These are phyloP conservation scores for Trachymyrmex septentrionalis DNA, from an alignment of 1,140 invertebrate genomes.

Conservation along the genomic window DNA sequence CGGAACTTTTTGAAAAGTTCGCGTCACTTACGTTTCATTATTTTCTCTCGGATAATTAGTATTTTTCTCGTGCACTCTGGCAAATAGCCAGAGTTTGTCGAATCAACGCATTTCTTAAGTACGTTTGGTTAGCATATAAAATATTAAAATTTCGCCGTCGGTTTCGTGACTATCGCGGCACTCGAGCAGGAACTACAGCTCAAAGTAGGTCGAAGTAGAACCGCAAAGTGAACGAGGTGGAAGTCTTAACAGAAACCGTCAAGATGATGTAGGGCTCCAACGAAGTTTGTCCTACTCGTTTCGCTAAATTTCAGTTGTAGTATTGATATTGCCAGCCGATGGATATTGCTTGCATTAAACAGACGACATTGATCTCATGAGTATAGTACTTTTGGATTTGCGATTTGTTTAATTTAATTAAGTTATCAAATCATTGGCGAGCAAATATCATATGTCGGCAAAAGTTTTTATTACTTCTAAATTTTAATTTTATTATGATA, in stretches of 20 bases:
- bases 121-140: slow-evolving; percentile 65
- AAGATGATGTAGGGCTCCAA: slow-evolving; percentile 60
- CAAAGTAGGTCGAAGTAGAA: slow-evolving; percentile 73
- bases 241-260: slow-evolving; percentile 69
- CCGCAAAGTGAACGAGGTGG: slow-evolving; percentile 61
- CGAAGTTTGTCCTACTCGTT: slow-evolving; percentile 68
- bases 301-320: slow-evolving; percentile 63
- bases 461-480: not conserved
- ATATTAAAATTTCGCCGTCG: slow-evolving; percentile 72
- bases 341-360: slow-evolving; percentile 23
- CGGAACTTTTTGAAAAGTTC: not conserved
- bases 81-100: slow-evolving; percentile 39
- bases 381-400: slow-evolving; percentile 20
- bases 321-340: slow-evolving; percentile 59
- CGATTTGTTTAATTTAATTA: not conserved
- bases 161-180: slow-evolving; percentile 68
- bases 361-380: not conserved
- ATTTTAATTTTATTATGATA: not conserved
- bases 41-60: slow-evolving; percentile 25
- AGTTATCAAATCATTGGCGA: not conserved
- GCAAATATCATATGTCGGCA: too few relatives aligned
- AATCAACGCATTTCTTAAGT: slow-evolving; percentile 67
- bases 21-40: slow-evolving; percentile 7
- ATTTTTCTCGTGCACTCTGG: slow-evolving; percentile 12
- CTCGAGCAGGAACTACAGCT: slow-evolving; percentile 31